Base-by-base conservation (phyloP, 2,113 vertebrate species). In the Solenodon paradoxus region DNA sequence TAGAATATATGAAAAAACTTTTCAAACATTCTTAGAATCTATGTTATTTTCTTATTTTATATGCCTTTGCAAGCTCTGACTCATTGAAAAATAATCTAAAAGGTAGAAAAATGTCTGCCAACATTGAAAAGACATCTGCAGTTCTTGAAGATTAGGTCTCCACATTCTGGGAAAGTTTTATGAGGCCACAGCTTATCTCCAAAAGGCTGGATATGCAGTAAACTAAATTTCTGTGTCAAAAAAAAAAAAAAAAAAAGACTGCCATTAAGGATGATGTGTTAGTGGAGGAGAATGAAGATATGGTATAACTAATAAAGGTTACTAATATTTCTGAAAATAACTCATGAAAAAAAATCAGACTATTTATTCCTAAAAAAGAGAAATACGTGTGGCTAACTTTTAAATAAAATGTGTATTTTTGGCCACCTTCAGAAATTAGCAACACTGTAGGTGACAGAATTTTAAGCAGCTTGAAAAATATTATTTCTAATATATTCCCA, bases 401-500 rank as follows among this genome's bases (percentile, higher is more conserved):
- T 47, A 93, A 86, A 81, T 57, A 80, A 92, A 85, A 88, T 86
- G 26, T 35, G 35, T 72, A 47, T 66, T 90, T 90, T 92, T 90
- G 40, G 30, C 59, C 28, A 8, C 40, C 47, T 86, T 63, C 47
- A 74, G 17, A 92, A 74, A 30, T 80, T 83, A 91, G 42, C 24
- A 72, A 45, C 35, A 88, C 71, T 57, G 16, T 49, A 47, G 38
- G n/a, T 69, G 59, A 93, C 22, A 84, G n/a, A 63, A 75, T 72
- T 87, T 92, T 63, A 77, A 93, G 42, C 28, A 92, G 6, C 51
- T 86, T 71, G 35, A 84, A 94, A 96, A 93, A 64, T 87, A 96
- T 80, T 91, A 55, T 94, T 75, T 86, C 42, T 87, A 81, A 45
- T 81, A 75, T 74, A 96, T 97, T 95, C 95, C 53, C 93, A 96